Evolutionary conservation across 2,888 invertebrate species (phyloP).

Genomic region (Chalcis sispes): DNA sequence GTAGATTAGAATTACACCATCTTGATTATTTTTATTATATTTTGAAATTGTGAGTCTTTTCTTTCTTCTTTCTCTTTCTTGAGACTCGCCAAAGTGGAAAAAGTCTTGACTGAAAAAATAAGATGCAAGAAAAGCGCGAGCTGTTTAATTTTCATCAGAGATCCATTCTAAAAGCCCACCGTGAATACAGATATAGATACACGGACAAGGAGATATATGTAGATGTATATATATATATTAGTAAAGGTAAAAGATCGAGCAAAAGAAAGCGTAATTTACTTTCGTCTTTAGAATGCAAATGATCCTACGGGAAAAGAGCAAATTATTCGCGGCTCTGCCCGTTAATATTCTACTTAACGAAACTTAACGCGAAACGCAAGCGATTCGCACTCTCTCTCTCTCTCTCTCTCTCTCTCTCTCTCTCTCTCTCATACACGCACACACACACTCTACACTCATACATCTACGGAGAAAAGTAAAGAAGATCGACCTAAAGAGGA

Average conservation of each 20-base stretch:
- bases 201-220: neutral
- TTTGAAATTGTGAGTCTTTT: too few relatives aligned
- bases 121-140: slow-evolving; percentile 23
- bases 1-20: too few relatives aligned
- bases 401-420: too few relatives aligned
- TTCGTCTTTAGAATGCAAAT: slow-evolving; percentile 51
- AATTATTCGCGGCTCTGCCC: slow-evolving; percentile 34
- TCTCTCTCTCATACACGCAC: too few relatives aligned
- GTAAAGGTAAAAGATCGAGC: neutral
- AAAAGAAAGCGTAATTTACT: slow-evolving; percentile 24
- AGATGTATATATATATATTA: too few relatives aligned
- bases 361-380: neutral
- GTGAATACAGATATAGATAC: slow-evolving; percentile 30
- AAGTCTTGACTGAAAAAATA: neutral
- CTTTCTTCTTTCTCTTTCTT: too few relatives aligned
- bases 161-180: slow-evolving; percentile 10
- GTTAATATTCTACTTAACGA: slow-evolving; percentile 31
- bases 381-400: too few relatives aligned
- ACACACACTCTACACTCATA: too few relatives aligned
- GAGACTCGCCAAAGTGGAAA: too few relatives aligned
- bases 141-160: slow-evolving; percentile 52
- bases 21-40: too few relatives aligned
- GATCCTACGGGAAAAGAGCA: slow-evolving; percentile 33
- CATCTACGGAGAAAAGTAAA: neutral
- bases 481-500: neutral